Evolutionary conservation across 2,113 vertebrate genomes (phyloP).

Genomic region (Bujurquina vittata): DNA sequence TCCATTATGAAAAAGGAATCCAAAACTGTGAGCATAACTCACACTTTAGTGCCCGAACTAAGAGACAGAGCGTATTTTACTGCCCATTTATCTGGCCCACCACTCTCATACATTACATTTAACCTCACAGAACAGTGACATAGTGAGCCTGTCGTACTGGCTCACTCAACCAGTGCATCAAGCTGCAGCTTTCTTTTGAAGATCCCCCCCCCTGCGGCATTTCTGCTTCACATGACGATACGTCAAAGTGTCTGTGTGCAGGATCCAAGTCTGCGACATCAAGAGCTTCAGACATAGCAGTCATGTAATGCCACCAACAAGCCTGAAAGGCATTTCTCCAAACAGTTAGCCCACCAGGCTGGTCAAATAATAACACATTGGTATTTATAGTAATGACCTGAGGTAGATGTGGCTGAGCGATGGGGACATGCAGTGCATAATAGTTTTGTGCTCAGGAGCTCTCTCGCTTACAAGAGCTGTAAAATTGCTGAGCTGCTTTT

Average conservation of each 20-base stretch:
- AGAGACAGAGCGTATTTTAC: constrained; percentile 13
- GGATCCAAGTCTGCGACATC: constrained; percentile 1
- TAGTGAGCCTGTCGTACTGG: constrained; percentile 26
- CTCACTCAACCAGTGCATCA: constrained; percentile 33
- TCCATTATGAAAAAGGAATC: not conserved
- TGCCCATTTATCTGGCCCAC: constrained; percentile 24
- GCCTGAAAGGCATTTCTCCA: constrained; percentile 1
- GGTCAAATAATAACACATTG: not conserved
- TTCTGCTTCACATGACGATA: not conserved
- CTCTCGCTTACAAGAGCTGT: not conserved
- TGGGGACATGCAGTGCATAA: not conserved
- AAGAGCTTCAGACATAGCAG: not conserved
- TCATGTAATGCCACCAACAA: not conserved
- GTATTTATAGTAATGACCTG: constrained; percentile 7
- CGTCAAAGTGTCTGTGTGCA: not conserved
- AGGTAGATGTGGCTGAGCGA: not conserved
- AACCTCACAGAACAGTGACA: constrained; percentile 48
- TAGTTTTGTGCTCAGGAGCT: not conserved
- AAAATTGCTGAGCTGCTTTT: not conserved
- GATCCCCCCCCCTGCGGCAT: not conserved
- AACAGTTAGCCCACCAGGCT: not conserved
- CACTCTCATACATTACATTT: constrained; percentile 47
- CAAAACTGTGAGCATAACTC: not conserved
- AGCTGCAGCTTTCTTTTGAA: constrained; percentile 18
- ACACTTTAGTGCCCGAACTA: not conserved